Conservation (phyloP, 2,888 invertebrate species). For the Ormyrus pomaceus region DNA sequence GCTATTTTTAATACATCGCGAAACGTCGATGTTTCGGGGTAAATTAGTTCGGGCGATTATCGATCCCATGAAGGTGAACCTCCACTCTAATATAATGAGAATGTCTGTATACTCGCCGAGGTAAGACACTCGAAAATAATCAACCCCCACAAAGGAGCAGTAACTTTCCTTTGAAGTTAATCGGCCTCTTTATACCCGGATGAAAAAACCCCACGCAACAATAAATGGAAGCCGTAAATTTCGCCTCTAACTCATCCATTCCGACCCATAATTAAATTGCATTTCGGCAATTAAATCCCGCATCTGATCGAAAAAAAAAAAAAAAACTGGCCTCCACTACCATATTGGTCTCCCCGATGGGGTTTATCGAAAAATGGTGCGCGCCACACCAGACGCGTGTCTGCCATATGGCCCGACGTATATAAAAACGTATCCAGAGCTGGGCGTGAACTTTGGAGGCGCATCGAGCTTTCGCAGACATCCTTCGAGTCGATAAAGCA, state of each 20-base stretch:
- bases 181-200: neutral
- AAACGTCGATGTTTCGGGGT: neutral
- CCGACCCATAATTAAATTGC: slow-evolving; percentile 30
- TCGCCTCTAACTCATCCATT: slow-evolving; percentile 35
- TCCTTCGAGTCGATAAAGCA: slow-evolving; percentile 25
- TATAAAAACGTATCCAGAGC: slow-evolving; percentile 38
- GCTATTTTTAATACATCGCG: neutral
- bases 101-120: neutral
- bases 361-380: slow-evolving; percentile 20
- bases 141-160: slow-evolving; percentile 6
- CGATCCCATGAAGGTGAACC: slow-evolving; percentile 2
- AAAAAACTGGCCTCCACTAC: slow-evolving; percentile 23
- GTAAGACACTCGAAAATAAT: slow-evolving; percentile 17
- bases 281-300: slow-evolving; percentile 39
- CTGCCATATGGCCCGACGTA: slow-evolving; percentile 32
- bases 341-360: slow-evolving; percentile 5
- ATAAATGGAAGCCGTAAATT: slow-evolving; percentile 44
- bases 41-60: slow-evolving; percentile 3
- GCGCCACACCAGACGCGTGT: slow-evolving; percentile 5
- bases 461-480: slow-evolving; percentile 33
- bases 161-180: slow-evolving; percentile 32
- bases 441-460: slow-evolving; percentile 46
- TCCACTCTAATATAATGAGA: slow-evolving; percentile 1
- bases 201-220: slow-evolving; percentile 10
- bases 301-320: slow-evolving; percentile 34